Percentiles rank a stretch among this genome's conserved stretches.
These are phyloP conservation scores for Tipula lateralis DNA, from an alignment of 2,888 invertebrate genomes.

Conservation along the genomic window DNA sequence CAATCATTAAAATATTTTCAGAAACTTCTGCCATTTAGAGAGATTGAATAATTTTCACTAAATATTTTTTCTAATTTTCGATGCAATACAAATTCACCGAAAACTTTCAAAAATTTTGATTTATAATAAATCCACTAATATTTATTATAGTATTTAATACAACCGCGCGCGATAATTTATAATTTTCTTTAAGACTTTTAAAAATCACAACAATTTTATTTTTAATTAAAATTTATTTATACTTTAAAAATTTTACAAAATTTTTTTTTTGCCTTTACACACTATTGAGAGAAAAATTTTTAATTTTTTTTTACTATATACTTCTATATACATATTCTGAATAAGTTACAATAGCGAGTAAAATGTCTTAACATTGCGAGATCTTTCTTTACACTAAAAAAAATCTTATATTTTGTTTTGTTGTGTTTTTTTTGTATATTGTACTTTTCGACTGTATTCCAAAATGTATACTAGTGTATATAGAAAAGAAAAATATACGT, in stretches of 20 bases:
- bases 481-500: not conserved
- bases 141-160: not conserved
- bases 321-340: not conserved
- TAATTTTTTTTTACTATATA: not conserved
- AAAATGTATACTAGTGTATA: constrained; percentile 1
- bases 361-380: constrained; percentile 46
- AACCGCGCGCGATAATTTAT: not conserved
- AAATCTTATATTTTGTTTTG: constrained; percentile 37
- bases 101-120: not conserved
- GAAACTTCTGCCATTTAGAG: not conserved
- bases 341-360: not conserved
- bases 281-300: not conserved
- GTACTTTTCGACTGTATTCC: constrained; percentile 28
- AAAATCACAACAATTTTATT: constrained; percentile 12
- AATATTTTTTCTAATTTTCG: not conserved
- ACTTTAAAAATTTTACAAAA: not conserved
- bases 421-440: constrained; percentile 31
- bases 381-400: constrained; percentile 49
- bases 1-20: constrained; percentile 11
- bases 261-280: not conserved
- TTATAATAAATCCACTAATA: not conserved
- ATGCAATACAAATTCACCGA: too few species aligned
- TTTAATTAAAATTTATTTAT: constrained; percentile 6
- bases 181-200: not conserved
- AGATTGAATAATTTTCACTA: not conserved